phyloP scores from a whole-genome alignment of 2,113 vertebrate genomes.

The Sinocyclocheilus maitianheensis region DNA sequence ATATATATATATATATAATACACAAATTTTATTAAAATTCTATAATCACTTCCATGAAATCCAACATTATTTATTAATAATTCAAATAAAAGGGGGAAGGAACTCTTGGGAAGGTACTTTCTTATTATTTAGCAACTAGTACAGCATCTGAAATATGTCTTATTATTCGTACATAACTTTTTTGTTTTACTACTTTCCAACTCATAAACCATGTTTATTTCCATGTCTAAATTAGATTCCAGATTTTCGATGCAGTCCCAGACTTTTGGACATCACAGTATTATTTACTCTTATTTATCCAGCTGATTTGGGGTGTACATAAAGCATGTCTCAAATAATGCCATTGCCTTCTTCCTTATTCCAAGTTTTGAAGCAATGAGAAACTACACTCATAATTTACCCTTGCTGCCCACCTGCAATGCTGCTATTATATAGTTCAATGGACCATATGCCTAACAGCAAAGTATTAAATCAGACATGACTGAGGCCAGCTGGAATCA shows the following conservation, averaged over 20 bases:
- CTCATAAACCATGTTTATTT: conserved; percentile 1
- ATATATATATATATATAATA: too few species aligned
- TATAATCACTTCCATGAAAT: background rate
- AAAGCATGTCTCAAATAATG: conserved; percentile 19
- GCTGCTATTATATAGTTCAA: conserved; percentile 52
- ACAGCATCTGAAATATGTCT: background rate
- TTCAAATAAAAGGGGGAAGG: background rate
- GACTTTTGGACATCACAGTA: background rate
- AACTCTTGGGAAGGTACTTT: background rate
- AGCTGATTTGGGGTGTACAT: conserved; percentile 6
- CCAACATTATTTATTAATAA: background rate
- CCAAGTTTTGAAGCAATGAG: conserved; percentile 33
- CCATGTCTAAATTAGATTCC: background rate
- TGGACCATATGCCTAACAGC: conserved; percentile 47
- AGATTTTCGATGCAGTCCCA: background rate
- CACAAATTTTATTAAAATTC: too few species aligned
- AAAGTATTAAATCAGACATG: conserved; percentile 51
- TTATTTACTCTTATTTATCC: conserved; percentile 29
- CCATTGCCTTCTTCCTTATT: conserved; percentile 24
- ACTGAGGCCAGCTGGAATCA: conserved; percentile 52
- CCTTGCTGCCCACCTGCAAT: conserved; percentile 29
- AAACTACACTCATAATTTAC: conserved; percentile 39
- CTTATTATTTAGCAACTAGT: background rate
- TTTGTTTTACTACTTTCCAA: background rate
- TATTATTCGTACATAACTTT: background rate